Conservation (phyloP, 2,113 vertebrate genomes). For the Erythrocercus mccallii region DNA sequence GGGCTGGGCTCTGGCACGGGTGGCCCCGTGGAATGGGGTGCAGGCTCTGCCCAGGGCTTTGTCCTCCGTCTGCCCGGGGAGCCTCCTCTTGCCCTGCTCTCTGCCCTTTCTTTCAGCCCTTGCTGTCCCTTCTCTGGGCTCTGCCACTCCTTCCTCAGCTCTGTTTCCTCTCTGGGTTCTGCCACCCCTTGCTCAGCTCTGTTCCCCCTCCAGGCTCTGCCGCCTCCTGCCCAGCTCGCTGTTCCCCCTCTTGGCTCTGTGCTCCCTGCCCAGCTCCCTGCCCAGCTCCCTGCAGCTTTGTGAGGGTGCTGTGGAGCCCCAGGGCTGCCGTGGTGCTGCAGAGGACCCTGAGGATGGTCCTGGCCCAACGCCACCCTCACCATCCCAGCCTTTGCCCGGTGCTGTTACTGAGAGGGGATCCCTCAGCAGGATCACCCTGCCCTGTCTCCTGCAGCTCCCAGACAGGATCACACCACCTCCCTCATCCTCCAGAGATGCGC, state of each 20-base stretch:
- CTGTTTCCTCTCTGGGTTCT: neutral
- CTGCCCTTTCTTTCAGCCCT: neutral
- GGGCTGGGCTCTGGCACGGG: neutral
- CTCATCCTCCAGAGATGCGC: neutral
- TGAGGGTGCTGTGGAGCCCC: neutral
- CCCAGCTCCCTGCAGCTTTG: slow-evolving; percentile 34
- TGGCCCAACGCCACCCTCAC: neutral
- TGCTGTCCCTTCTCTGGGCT: neutral
- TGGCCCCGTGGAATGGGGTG: neutral
- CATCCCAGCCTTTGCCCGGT: neutral
- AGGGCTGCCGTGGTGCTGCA: slow-evolving; percentile 65
- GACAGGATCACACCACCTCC: neutral
- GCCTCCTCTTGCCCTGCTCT: neutral
- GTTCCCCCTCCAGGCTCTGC: neutral
- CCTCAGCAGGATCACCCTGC: neutral
- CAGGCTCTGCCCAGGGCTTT: neutral
- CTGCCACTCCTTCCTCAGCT: neutral
- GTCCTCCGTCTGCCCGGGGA: neutral
- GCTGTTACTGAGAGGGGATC: slow-evolving; percentile 34
- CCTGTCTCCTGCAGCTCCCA: neutral
- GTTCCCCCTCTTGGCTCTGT: neutral
- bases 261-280: neutral
- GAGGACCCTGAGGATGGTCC: slow-evolving; percentile 64
- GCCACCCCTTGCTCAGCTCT: neutral
- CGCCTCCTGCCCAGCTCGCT: neutral